Conservation (phyloP, 2,888 invertebrate species). For the Pammene fasciana region DNA sequence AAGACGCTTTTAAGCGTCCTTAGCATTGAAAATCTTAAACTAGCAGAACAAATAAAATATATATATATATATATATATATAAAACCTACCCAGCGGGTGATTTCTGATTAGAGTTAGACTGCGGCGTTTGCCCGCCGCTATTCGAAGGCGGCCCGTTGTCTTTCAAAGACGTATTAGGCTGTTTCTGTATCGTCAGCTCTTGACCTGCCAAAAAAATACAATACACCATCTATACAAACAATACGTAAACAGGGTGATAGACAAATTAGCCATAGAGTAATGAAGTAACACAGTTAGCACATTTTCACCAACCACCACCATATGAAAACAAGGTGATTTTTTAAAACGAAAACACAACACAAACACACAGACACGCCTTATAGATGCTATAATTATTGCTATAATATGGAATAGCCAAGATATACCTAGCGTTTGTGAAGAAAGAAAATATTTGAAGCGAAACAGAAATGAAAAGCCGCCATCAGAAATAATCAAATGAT, state of each 20-base stretch:
- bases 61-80: neutral
- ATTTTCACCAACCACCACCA: slow-evolving; percentile 84
- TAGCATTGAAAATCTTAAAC: too few species aligned
- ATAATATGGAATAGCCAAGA: slow-evolving; percentile 5
- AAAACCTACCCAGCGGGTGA: slow-evolving; percentile 88
- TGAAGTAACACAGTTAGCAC: slow-evolving; percentile 78
- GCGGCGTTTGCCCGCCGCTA: slow-evolving; percentile 77
- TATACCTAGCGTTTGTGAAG: slow-evolving; percentile 4
- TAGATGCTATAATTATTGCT: slow-evolving; percentile 38
- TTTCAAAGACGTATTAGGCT: slow-evolving; percentile 94
- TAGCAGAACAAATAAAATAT: too few species aligned
- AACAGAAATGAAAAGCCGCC: slow-evolving; percentile 43
- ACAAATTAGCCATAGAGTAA: slow-evolving; percentile 80
- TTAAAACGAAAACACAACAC: slow-evolving; percentile 46
- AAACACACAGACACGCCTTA: slow-evolving; percentile 45
- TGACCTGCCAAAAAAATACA: slow-evolving; percentile 82
- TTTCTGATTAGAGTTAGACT: slow-evolving; percentile 83
- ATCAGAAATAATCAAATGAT: slow-evolving; percentile 39
- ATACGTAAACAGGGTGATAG: slow-evolving; percentile 59
- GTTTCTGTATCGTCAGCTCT: slow-evolving; percentile 97
- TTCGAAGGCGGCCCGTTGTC: slow-evolving; percentile 85
- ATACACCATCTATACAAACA: neutral
- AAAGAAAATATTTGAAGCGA: slow-evolving; percentile 44
- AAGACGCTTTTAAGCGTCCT: too few species aligned
- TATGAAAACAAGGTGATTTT: slow-evolving; percentile 57